Base-by-base conservation (phyloP, 2,888 invertebrate species). In the Nematopogon swammerdamellus region DNA sequence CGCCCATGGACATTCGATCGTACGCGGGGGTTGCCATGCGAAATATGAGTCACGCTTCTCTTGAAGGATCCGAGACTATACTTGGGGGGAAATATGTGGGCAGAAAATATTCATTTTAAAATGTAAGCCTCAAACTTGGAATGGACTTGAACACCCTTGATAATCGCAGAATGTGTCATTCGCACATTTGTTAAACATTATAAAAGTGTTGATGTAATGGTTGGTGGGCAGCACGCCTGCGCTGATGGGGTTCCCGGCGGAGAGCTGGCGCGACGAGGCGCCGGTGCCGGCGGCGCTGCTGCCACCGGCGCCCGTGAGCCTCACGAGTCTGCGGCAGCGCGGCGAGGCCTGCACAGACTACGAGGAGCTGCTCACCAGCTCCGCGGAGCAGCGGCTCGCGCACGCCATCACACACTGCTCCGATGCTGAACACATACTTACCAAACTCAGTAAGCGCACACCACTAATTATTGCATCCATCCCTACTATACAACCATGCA, bases 231-330 rank as follows among this genome's bases (percentile, higher is more conserved):
- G 77, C 52, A 72, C 71, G 0, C 73, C 68, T 52, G 75, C 77
- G 0, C 73, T 71, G 59, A 60, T 73, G 1, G 57, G 67, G 44
- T 76, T 77, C 56, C 57, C 72, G 0, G 52, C 60, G 0, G 49
- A 59, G 0, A 57, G 59, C 11, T 17, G 59, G 6, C 63, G 67
- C 18, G 51, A 59, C 2, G 60, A 59, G 0, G 71, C 75, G 0
- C 54, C 71, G 1, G 67, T 80, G n/a, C 77, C 80, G 0, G 64
- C 64, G 14, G 72, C 73, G 18, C 55, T 79, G 30, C 59, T 76
- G 20, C 73, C 75, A 0, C 52, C 65, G 0, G 54, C 65, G 0
- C 60, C 67, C 0, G 51, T 65, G 2, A 68, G 72, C 48, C 50
- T 73, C 46, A 65, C 67, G 55, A 54, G 53, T 11, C 53, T 72